These are phyloP conservation scores for Oncopeltus fasciatus DNA, from an alignment of 1,140 invertebrate species.

Conservation along the genomic window DNA sequence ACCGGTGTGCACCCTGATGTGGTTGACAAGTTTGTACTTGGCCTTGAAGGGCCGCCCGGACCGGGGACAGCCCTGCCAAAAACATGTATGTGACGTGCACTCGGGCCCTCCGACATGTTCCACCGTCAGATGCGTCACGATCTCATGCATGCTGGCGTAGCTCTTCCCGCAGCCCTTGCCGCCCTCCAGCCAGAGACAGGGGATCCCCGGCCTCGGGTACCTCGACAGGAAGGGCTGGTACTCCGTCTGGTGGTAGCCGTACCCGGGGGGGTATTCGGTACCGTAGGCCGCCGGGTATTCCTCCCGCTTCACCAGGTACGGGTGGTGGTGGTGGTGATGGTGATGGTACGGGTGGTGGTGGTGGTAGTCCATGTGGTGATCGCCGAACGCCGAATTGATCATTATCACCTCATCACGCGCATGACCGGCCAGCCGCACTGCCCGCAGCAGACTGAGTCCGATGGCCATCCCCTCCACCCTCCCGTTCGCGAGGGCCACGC, in stretches of 20 bases:
- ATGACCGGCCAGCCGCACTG: background rate
- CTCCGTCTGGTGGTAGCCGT: constrained; percentile 8
- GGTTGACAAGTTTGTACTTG: constrained; percentile 99
- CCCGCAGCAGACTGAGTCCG: background rate
- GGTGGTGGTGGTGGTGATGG: constrained; percentile 10
- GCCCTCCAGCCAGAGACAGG: constrained; percentile 83
- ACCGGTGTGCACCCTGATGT: constrained; percentile 96
- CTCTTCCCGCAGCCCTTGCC: constrained; percentile 83
- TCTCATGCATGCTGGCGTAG: constrained; percentile 86
- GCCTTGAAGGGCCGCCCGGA: constrained; percentile 95
- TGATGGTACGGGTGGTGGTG: constrained; percentile 10
- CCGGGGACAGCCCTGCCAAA: constrained; percentile 83
- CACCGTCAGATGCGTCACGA: constrained; percentile 91
- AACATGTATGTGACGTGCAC: constrained; percentile 92
- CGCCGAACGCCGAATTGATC: constrained; percentile 4
- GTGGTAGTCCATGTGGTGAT: constrained; percentile 4
- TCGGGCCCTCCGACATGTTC: constrained; percentile 95
- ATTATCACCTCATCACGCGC: constrained; percentile 2
- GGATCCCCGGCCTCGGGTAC: constrained; percentile 63
- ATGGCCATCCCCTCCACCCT: background rate
- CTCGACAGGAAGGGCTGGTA: constrained; percentile 67
- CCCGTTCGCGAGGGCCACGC: background rate
- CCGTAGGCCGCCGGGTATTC: background rate
- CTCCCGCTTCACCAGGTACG: constrained; percentile 3
- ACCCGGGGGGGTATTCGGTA: background rate